Evolutionary conservation across 1,140 invertebrate genomes (phyloP).

Genomic region (Pogonomyrmex californicus): DNA sequence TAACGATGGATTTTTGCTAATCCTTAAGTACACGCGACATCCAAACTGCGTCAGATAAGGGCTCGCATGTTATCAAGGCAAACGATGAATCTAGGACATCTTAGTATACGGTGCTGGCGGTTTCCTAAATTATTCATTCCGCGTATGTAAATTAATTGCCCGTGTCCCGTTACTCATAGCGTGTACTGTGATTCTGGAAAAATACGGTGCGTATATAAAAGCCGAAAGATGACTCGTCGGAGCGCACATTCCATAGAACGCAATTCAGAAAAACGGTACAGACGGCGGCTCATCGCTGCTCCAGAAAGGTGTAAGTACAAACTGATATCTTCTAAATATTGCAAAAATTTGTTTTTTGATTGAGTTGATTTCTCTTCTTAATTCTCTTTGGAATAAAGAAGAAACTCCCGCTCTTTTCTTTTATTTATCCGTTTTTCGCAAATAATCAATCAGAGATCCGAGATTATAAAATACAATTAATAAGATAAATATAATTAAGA

Average conservation of each 20-base stretch:
- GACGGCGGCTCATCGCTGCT: no score
- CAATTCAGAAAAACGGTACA: neutral
- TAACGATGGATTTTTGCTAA: neutral
- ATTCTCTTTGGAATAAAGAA: neutral
- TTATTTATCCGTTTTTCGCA: conserved; percentile 1
- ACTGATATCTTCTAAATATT: neutral
- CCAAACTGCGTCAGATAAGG: conserved; percentile 3
- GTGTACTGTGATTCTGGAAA: neutral
- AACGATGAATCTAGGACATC: conserved; percentile 22
- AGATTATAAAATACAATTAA: neutral
- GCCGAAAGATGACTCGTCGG: neutral
- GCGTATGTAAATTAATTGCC: conserved; percentile 13
- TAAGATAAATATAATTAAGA: no score
- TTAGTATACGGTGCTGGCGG: neutral
- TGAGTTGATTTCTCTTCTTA: neutral
- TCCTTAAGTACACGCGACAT: conserved; percentile 19
- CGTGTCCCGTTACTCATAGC: conserved; percentile 22
- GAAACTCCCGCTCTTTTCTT: neutral
- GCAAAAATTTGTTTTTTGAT: neutral
- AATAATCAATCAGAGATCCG: neutral
- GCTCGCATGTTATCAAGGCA: conserved; percentile 51
- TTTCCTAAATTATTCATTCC: conserved; percentile 42
- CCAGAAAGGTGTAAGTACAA: neutral
- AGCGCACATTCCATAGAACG: neutral
- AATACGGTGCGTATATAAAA: conserved; percentile 34